phyloP scores from a whole-genome alignment of 2,888 invertebrate species.

The Onchidella celtica region DNA sequence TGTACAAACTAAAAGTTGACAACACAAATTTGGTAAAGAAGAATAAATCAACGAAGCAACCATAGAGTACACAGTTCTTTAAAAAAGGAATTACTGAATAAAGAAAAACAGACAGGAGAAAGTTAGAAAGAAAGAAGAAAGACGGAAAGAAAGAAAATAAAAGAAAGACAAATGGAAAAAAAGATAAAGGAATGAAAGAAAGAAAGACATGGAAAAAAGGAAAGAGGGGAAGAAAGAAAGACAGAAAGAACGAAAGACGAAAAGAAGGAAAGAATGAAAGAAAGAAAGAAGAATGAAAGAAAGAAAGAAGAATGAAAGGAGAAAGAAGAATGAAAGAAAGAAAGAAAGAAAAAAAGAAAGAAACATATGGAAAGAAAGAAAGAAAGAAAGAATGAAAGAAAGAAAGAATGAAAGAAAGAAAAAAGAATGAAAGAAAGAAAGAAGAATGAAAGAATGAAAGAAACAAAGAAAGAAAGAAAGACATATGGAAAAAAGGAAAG shows the following conservation, averaged over 20 bases:
- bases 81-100: not conserved
- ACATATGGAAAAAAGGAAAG: not conserved
- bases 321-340: too few relatives aligned
- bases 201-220: not conserved
- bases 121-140: not conserved
- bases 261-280: slow-evolving; percentile 7
- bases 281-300: too few relatives aligned
- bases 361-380: too few relatives aligned
- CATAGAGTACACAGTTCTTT: too few relatives aligned
- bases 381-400: slow-evolving; percentile 4
- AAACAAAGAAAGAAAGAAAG: not conserved
- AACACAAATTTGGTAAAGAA: too few relatives aligned
- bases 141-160: not conserved
- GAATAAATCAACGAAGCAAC: too few relatives aligned
- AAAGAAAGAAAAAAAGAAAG: too few relatives aligned
- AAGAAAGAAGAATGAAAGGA: too few relatives aligned
- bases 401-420: slow-evolving; percentile 5
- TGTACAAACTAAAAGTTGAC: too few relatives aligned
- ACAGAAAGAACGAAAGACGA: slow-evolving; percentile 7
- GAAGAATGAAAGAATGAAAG: too few relatives aligned
- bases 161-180: not conserved
- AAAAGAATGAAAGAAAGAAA: not conserved
- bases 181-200: not conserved
- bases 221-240: not conserved
- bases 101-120: not conserved